A percentile compares a stretch with the other conserved stretches of the same genome.
phyloP scores from a whole-genome alignment of 2,797 vertebrate genomes.

The Falco columbarius region DNA sequence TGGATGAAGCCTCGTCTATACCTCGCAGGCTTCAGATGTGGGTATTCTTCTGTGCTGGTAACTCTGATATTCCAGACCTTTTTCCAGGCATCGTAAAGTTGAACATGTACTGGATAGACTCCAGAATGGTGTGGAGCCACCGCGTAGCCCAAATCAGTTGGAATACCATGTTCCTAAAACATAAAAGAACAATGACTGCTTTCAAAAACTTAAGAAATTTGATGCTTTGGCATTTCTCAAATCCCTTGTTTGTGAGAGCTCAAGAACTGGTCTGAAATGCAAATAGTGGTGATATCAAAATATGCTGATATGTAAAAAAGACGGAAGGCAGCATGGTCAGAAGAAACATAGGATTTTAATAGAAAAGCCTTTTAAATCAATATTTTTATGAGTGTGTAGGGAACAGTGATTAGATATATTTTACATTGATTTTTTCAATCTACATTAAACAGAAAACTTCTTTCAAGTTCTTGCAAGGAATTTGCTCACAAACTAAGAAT shows the following conservation, averaged over 20 bases:
- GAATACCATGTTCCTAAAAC: conserved; percentile 81
- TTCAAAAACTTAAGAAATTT: neutral
- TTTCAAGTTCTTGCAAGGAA: neutral
- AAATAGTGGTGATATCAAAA: neutral
- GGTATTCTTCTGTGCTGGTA: conserved; percentile 85
- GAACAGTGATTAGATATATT: neutral
- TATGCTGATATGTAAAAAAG: neutral
- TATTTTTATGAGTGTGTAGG: neutral
- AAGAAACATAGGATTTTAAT: neutral
- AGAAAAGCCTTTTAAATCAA: neutral
- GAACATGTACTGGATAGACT: conserved; percentile 82
- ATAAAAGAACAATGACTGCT: neutral
- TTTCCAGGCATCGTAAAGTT: conserved; percentile 84
- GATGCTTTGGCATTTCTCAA: neutral
- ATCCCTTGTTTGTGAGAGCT: neutral
- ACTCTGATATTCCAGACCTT: conserved; percentile 83
- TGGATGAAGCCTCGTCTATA: conserved; percentile 81
- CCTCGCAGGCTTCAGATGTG: conserved; percentile 82
- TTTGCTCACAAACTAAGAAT: neutral
- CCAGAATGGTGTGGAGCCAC: conserved; percentile 97
- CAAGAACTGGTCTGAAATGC: neutral
- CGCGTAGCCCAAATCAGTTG: conserved; percentile 89
- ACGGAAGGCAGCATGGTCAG: neutral
- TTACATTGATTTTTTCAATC: neutral
- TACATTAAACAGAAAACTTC: neutral